Evolutionary conservation across 2,113 vertebrate genomes (phyloP).

Genomic region (Microtus oregoni): DNA sequence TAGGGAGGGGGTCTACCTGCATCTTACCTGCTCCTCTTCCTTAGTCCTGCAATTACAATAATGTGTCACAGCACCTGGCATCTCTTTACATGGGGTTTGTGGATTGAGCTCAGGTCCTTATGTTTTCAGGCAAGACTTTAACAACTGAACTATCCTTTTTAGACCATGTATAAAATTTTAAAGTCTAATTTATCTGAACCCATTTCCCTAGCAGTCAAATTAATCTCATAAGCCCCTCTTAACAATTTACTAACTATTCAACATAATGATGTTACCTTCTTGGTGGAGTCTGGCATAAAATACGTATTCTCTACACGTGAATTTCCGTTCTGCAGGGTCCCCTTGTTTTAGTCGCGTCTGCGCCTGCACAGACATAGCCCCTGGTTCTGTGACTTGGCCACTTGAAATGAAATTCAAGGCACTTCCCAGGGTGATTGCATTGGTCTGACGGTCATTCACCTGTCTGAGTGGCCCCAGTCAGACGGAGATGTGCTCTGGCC

Average conservation of each 20-base stretch:
- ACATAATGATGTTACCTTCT: background rate
- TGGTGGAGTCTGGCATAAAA: background rate
- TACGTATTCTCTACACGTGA: background rate
- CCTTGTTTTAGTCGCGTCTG: background rate
- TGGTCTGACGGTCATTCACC: background rate
- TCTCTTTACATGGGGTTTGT: background rate
- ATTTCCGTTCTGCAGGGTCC: background rate
- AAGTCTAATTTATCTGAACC: background rate
- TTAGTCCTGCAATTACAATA: background rate
- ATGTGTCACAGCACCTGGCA: background rate
- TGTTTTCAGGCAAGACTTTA: background rate
- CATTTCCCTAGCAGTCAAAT: background rate
- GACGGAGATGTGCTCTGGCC: slow-evolving; percentile 42
- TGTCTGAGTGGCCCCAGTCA: slow-evolving; percentile 38
- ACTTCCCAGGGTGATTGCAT: background rate
- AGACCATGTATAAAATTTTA: background rate
- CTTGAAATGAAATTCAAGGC: background rate
- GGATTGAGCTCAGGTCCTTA: background rate
- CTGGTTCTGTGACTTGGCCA: background rate
- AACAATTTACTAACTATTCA: background rate
- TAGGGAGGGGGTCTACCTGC: background rate
- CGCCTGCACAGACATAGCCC: background rate
- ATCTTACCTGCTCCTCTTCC: background rate
- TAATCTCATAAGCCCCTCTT: background rate
- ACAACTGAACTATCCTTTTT: background rate